These are phyloP conservation scores for Stomorhina lunata DNA, from an alignment of 2,888 invertebrate species.

Conservation along the genomic window DNA sequence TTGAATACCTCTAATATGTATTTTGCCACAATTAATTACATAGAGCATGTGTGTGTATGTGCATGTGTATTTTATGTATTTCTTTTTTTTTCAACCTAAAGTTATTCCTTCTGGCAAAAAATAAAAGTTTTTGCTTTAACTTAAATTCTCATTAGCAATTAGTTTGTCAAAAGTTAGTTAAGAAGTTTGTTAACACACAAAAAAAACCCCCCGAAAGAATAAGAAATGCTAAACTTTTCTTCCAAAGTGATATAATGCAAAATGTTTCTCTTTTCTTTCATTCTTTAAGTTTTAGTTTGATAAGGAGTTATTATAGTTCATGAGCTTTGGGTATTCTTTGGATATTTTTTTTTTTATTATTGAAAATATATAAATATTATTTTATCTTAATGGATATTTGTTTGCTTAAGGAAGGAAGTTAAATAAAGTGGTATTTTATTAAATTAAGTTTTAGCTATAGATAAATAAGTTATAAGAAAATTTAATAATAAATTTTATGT, in stretches of 20 bases:
- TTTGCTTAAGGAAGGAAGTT: neutral
- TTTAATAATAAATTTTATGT: neutral
- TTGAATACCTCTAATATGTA: neutral
- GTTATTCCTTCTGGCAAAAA: neutral
- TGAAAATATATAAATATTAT: slow-evolving; percentile 1
- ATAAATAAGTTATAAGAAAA: neutral
- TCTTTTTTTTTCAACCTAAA: neutral
- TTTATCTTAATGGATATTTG: slow-evolving; percentile 1
- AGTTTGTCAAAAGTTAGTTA: slow-evolving; percentile 59
- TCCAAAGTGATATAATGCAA: slow-evolving; percentile 1
- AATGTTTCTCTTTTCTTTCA: neutral
- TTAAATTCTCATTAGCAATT: slow-evolving; percentile 61
- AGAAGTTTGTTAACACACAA: slow-evolving; percentile 22
- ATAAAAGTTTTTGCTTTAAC: slow-evolving; percentile 40
- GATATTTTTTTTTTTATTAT: neutral
- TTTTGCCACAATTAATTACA: slow-evolving; percentile 45
- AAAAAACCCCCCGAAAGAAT: neutral
- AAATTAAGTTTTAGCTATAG: neutral
- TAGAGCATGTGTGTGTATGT: slow-evolving; percentile 9
- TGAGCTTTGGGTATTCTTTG: no score
- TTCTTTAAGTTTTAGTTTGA: neutral
- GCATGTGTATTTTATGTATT: slow-evolving; percentile 10
- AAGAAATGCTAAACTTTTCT: neutral
- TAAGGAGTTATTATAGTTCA: neutral
- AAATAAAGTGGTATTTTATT: neutral